Evolutionary conservation across 1,140 invertebrate species (phyloP), one percentile per base, ranked within the genome.

Genomic region (Neuroterus valhalla): DNA sequence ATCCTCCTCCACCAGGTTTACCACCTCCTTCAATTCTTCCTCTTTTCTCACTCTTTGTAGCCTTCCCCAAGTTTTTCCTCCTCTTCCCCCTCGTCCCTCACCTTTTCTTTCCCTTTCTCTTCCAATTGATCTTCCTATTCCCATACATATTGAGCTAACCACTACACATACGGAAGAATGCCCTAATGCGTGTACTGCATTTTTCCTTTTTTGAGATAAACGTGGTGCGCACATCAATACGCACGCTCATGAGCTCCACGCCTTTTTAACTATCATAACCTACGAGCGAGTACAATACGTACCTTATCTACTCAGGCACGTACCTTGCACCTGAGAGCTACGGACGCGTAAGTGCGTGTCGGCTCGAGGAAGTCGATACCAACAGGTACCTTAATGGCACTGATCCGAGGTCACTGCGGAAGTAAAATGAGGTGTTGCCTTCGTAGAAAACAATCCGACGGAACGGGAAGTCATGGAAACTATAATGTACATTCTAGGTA

Each of bases 391-490:
- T 50, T 21, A n/a, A 50, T 50, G 31, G 31, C 31, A 38, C 45
- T 48, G 43, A 31, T 67, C 72, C 75, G 5, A 70, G 15, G 55
- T 77, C 75, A 69, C 14, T n/a, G 67, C 75, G 19, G 42, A 14
- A 23, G 66, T 73, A 73, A 67, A 26, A 68, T 55, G 66, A 70
- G 66, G 14, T 21, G 21, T 76, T 73, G 42, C 19, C 50, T 50
- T 74, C n/a, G 11, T 44, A 43, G 48, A 38, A 55, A 31, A 23
- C 42, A 68, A 69, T 50, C 38, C 72, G 68, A 73, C 43, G 42
- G 76, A 83, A 80, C 79, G 78, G 78, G 76, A 70, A 48, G 23
- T 70, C 75, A 76, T 71, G 77, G 67, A 68, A 48, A 17, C 43
- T 66, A 52, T 21, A 5, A 21, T 52, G 1, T 23, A 21, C 23